Percentiles rank a stretch among this genome's conserved stretches.
Evolutionary conservation across 64 coral and sea anemone genomes (phyloP).

Genomic region (Stylophora pistillata): DNA sequence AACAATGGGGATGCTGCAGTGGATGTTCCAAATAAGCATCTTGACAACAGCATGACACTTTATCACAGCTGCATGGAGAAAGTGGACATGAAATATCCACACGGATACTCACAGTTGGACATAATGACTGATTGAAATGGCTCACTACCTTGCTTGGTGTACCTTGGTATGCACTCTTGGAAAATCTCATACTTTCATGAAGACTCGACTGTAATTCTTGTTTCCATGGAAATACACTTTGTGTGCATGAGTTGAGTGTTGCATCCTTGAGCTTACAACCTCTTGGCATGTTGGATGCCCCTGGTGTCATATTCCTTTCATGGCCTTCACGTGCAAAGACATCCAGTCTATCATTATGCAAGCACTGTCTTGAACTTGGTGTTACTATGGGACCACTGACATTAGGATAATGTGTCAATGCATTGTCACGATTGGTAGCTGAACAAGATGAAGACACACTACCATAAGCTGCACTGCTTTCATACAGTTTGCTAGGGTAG

Average conservation of each 20-base stretch:
- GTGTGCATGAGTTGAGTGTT: background rate
- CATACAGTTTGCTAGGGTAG: background rate
- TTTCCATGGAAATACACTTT: background rate
- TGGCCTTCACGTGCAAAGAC: background rate
- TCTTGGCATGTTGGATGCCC: background rate
- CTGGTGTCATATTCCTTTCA: background rate
- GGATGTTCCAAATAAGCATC: background rate
- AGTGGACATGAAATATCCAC: slow-evolving; percentile 38
- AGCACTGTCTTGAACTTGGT: background rate
- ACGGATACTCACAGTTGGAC: slow-evolving; percentile 35
- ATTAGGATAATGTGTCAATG: background rate
- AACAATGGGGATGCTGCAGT: background rate
- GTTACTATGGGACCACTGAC: background rate
- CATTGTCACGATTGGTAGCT: background rate
- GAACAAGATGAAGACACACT: background rate
- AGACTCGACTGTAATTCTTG: background rate
- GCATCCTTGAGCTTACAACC: background rate
- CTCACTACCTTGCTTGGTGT: background rate
- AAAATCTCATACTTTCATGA: background rate
- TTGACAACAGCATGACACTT: background rate
- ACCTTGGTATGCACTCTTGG: background rate
- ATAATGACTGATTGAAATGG: background rate
- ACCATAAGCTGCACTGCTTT: background rate
- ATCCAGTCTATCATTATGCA: background rate
- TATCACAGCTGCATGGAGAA: background rate